Conservation (phyloP, 2,113 vertebrate genomes). For the Dasyprocta punctata region DNA sequence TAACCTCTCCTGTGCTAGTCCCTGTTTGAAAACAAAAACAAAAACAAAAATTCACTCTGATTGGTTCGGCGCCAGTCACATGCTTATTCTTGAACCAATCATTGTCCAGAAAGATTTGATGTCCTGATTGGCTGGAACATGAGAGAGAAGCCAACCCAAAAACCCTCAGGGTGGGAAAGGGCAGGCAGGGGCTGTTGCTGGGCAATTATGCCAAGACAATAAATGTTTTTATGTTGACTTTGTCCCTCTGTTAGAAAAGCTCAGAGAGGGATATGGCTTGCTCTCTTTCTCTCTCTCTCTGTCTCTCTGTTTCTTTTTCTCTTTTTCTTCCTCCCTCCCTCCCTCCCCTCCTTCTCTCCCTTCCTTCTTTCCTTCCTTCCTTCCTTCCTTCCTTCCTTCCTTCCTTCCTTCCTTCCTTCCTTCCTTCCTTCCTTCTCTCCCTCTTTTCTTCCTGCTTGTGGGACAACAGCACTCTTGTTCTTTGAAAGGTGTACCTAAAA, state of each 20-base stretch:
- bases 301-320: no score
- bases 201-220: fast-evolving
- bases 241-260: not conserved
- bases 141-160: no score
- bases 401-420: not conserved
- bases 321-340: not conserved
- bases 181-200: not conserved
- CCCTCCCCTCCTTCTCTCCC: not conserved
- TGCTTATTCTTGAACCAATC: not conserved
- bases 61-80: not conserved
- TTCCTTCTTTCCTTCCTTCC: not conserved
- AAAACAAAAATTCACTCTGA: not conserved
- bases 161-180: not conserved
- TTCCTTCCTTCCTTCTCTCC: no score
- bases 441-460: not conserved
- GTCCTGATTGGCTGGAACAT: not conserved
- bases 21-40: not conserved
- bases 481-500: not conserved
- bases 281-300: not conserved
- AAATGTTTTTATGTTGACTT: not conserved
- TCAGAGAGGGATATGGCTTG: not conserved
- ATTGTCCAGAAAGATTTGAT: not conserved
- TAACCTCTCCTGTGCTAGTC: not conserved
- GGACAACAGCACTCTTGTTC: not conserved
- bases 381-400: not conserved